These are phyloP conservation scores for Stratiomys singularior DNA, from an alignment of 2,888 invertebrate genomes.

Conservation along the genomic window DNA sequence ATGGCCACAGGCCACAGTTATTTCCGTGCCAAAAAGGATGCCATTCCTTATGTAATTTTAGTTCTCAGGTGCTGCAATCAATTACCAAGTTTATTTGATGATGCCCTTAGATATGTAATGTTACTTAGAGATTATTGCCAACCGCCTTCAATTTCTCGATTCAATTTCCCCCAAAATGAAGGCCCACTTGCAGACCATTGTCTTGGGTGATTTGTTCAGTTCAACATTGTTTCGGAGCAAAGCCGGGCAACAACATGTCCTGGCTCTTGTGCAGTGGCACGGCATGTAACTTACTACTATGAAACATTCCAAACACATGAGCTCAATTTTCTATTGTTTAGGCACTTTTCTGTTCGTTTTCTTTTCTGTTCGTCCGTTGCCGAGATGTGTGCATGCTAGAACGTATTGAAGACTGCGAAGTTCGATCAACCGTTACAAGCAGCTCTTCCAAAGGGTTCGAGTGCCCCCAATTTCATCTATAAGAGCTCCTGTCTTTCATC, in stretches of 20 bases:
- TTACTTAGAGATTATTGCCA: neutral
- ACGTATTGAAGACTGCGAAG: neutral
- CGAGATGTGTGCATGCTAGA: neutral
- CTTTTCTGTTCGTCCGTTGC: neutral
- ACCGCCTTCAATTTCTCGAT: constrained; percentile 9
- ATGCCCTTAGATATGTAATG: constrained; percentile 9
- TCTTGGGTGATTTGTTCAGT: constrained; percentile 34
- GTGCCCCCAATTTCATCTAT: constrained; percentile 10
- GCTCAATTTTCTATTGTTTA: constrained; percentile 39
- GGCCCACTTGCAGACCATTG: constrained; percentile 39
- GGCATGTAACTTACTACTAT: neutral
- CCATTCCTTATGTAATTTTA: neutral
- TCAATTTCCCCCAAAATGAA: constrained; percentile 24
- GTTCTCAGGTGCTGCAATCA: constrained; percentile 4
- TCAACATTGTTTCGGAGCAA: neutral
- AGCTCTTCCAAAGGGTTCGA: neutral
- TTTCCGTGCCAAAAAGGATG: neutral
- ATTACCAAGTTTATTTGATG: constrained; percentile 31
- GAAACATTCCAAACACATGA: constrained; percentile 38
- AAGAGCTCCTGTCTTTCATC: neutral
- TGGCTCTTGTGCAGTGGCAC: neutral
- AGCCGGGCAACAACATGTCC: neutral
- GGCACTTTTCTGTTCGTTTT: constrained; percentile 18
- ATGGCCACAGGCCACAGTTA: too few relatives aligned
- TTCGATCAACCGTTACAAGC: constrained; percentile 4